These are phyloP conservation scores for fruit fly (Drosophila melanogaster) DNA, from an alignment of 1,140 invertebrate genomes.

Conservation along the genomic window Release_6_plus_ISO1_MT NT_033779.5:9095001-9095500, in stretches of 20 bases:
- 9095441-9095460: constrained; percentile 2
- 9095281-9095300: constrained; percentile 51
- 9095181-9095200: constrained; percentile 70
- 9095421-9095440: constrained; percentile 8
- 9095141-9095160: constrained; percentile 33
- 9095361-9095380: constrained; percentile 12
- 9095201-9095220: constrained; percentile 66
- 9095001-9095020: constrained; percentile 74
- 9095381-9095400: constrained; percentile 44
- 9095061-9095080: constrained; percentile 2
- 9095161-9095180: constrained; percentile 63
- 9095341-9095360: constrained; percentile 67
- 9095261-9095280: constrained; percentile 47
- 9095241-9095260: constrained; percentile 61
- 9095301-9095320: not conserved
- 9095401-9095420: not conserved
- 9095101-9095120: constrained; percentile 19
- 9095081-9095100: constrained; percentile 55
- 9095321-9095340: constrained; percentile 39
- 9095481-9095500: not conserved
- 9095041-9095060: not conserved
- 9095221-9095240: constrained; percentile 78
- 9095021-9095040: constrained; percentile 54
- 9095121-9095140: constrained; percentile 8
- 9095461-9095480: not conserved